Percentiles rank a stretch among this genome's conserved stretches.
phyloP scores from a whole-genome alignment of 1,140 invertebrate species.

The Gonatopus flavifemur region DNA sequence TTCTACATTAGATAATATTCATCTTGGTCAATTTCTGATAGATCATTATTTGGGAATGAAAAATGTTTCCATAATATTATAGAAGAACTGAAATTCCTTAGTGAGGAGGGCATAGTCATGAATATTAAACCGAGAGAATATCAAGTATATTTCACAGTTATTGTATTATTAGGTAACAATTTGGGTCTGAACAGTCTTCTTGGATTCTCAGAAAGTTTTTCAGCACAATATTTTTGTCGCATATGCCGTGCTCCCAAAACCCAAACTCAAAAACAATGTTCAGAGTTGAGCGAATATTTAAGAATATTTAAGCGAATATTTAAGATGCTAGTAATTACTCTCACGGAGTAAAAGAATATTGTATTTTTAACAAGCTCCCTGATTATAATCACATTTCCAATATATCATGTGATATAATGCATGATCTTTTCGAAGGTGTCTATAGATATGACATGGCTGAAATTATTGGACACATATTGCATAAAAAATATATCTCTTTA shows the following conservation, averaged over 20 bases:
- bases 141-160: conserved; percentile 14
- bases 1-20: too few species aligned
- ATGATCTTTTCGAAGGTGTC: conserved; percentile 16
- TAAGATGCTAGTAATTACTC: too few species aligned
- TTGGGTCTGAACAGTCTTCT: conserved; percentile 16
- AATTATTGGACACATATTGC: background rate
- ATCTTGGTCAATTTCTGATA: too few species aligned
- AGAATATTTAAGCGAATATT: too few species aligned
- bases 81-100: too few species aligned
- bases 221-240: conserved; percentile 13
- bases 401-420: conserved; percentile 9
- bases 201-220: conserved; percentile 15
- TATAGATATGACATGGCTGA: conserved; percentile 2
- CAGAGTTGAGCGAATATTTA: too few species aligned
- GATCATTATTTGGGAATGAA: too few species aligned
- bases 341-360: conserved; percentile 12
- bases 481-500: conserved; percentile 1
- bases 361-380: conserved; percentile 6
- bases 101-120: too few species aligned
- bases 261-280: conserved; percentile 1
- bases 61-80: too few species aligned
- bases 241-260: conserved; percentile 9
- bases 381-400: conserved; percentile 15
- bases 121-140: too few species aligned
- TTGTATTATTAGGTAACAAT: conserved; percentile 15